Percentiles rank a stretch among this genome's conserved stretches.
phyloP scores from a whole-genome alignment of 2,888 invertebrate species.

The Choreutis nemorana region DNA sequence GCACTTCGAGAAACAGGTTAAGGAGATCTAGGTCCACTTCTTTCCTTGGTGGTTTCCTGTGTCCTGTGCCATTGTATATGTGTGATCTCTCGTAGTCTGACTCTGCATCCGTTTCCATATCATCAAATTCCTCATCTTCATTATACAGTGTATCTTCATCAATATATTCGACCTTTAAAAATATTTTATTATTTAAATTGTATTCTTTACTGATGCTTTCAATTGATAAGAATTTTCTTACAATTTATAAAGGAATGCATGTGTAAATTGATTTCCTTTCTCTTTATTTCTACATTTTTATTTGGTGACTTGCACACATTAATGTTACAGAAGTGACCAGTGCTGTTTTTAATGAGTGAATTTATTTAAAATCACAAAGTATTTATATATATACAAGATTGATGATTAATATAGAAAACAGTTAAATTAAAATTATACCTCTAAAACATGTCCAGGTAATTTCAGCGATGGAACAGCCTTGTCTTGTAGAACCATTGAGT shows the following conservation, averaged over 20 bases:
- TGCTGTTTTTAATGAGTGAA: not conserved
- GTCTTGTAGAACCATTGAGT: conserved; percentile 37
- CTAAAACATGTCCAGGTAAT: conserved; percentile 50
- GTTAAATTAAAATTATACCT: conserved; percentile 23
- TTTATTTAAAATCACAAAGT: conserved; percentile 1
- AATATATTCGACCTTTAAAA: conserved; percentile 52
- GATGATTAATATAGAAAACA: not conserved
- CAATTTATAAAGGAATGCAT: too few species aligned
- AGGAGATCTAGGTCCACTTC: conserved; percentile 29
- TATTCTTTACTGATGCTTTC: too few species aligned
- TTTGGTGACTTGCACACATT: too few species aligned
- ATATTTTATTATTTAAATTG: not conserved
- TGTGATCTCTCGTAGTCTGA: not conserved
- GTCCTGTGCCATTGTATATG: not conserved
- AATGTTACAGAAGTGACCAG: too few species aligned
- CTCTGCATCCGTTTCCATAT: conserved; percentile 26
- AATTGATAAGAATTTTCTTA: too few species aligned
- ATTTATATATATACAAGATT: too few species aligned
- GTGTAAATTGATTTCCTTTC: too few species aligned
- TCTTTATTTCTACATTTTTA: too few species aligned
- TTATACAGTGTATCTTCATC: conserved; percentile 47
- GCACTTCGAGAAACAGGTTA: conserved; percentile 49
- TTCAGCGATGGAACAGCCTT: conserved; percentile 53
- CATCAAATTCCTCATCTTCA: conserved; percentile 31
- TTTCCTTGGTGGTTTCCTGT: conserved; percentile 6